Base-by-base conservation (phyloP, 2,888 invertebrate genomes). In the Andrena dorsata region DNA sequence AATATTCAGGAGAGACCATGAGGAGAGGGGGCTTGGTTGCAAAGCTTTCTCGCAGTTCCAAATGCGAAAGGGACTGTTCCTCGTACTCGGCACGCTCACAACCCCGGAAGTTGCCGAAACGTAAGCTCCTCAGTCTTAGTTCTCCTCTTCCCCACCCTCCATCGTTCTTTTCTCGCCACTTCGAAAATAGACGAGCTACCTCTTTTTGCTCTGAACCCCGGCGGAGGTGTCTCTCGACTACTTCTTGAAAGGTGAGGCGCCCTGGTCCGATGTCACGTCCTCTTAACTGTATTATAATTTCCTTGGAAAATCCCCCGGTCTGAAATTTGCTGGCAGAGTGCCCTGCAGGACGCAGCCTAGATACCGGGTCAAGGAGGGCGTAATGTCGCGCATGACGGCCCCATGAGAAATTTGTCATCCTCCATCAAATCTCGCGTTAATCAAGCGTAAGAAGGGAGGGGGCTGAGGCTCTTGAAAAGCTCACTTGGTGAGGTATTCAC, bases 371-470 rank as follows among this genome's bases (percentile, higher is more conserved):
- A 71, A 77, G 79, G 60, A 71, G 75, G 64, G 7, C 79, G 47
- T 53, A 56, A 74, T 66, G 72, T 80, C 80, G 69, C 51, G 71
- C 73, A 47, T 65, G 63, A 56, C 3, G 68, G 30, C 58, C 75
- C 74, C 82, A 66, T 58, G 80, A 87, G 87, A 87, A 87, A 87
- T 87, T 87, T 83, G 75, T 87, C 82, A 81, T 86, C 77, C 68
- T 66, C 63, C 58, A 69, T 87, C 82, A 68, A 80, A 82, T 82
- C 51, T 84, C 63, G 64, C 81, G 79, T 87, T 86, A 88, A 85
- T 82, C 85, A 74, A 66, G 70, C 66, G 75, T 60, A 16, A 41
- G 41, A 41, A 41, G 41, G 16, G 41, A 73, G 32, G 56, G 35
- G 56, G 73, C 56, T 10, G 10, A 73, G 63, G 47, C 26, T 23